Evolutionary conservation across 2,113 vertebrate species (phyloP).

Genomic region (Misgurnus mizolepis): DNA sequence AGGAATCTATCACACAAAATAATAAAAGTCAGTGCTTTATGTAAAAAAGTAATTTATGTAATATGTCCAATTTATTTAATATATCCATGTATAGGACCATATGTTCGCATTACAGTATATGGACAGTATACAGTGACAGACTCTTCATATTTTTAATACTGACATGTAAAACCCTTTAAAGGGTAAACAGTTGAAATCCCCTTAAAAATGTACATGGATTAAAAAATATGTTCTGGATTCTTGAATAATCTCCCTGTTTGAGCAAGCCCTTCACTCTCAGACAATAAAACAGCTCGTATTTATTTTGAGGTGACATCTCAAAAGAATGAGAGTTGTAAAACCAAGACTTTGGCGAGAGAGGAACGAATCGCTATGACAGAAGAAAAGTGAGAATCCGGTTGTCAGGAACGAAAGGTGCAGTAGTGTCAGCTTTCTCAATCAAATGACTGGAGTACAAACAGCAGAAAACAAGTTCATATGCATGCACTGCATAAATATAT

Average conservation of each 20-base stretch:
- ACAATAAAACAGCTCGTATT: slow-evolving; percentile 49
- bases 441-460: neutral
- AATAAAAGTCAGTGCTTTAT: too few relatives aligned
- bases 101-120: too few relatives aligned
- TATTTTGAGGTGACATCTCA: slow-evolving; percentile 32
- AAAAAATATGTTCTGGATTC: slow-evolving; percentile 55
- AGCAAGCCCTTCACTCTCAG: slow-evolving; percentile 49
- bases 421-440: neutral
- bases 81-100: too few relatives aligned
- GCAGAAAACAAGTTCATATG: neutral
- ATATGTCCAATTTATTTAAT: too few relatives aligned
- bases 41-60: too few relatives aligned
- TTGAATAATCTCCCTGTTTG: slow-evolving; percentile 64
- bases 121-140: too few relatives aligned
- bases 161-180: slow-evolving; percentile 53
- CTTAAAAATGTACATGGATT: slow-evolving; percentile 57
- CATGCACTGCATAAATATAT: neutral
- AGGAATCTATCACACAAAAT: too few relatives aligned
- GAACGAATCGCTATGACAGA: neutral
- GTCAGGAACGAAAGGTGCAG: neutral
- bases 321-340: neutral
- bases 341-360: slow-evolving; percentile 7
- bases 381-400: neutral
- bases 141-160: slow-evolving; percentile 37
- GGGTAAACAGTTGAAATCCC: slow-evolving; percentile 20